Base-by-base conservation (phyloP, 1,140 invertebrate species). In the Panagrolaimus sp. region DNA sequence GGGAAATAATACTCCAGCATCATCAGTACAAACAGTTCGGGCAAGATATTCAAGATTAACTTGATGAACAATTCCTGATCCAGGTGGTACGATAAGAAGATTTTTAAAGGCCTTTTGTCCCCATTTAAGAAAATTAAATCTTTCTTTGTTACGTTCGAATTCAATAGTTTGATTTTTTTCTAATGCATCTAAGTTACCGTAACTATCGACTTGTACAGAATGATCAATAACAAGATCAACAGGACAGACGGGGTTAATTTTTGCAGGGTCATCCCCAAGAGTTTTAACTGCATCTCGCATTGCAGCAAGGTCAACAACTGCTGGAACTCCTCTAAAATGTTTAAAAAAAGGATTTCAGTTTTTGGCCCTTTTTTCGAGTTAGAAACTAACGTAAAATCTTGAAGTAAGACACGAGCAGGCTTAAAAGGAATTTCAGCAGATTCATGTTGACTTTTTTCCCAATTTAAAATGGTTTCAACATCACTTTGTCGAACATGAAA, bases 201-300 rank as follows among this genome's bases (percentile, higher is more conserved):
- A 88, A 82, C 92, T 93, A 85, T 98, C 95, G 25, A 95, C 95
- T 86, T 97, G 93, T 57, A 98, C 90, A 0, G 93, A 97, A 84
- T 98, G 95, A 87, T 98, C 96, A 73, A 98, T 96, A 45, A 98
- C 93, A 66, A 98, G 86, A 86, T 98, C 96, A 2, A 93, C 92
- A 7, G 95, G 95, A 83, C 94, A 98, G 53, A 94, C 89, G 1
- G 96, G 96, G 86, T 98, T 98, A 72, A 98, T 96, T 84, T 90
- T 91, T 70, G 93, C 87, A 3, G 93, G 91, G 86, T 97, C 87
- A 1, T 92, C 92, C 1, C 90, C 90, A 9, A 98, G 85, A 44
- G 87, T 85, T 78, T 90, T 88, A 0, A 98, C 92, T 23, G 93
- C 92, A 87, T 98, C 93, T 78, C 95, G 86, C 94, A 98, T 98